A percentile compares a stretch with the other conserved stretches of the same genome.
Conservation (phyloP, 1,140 invertebrate genomes). For the Odontomachus brunneus region DNA sequence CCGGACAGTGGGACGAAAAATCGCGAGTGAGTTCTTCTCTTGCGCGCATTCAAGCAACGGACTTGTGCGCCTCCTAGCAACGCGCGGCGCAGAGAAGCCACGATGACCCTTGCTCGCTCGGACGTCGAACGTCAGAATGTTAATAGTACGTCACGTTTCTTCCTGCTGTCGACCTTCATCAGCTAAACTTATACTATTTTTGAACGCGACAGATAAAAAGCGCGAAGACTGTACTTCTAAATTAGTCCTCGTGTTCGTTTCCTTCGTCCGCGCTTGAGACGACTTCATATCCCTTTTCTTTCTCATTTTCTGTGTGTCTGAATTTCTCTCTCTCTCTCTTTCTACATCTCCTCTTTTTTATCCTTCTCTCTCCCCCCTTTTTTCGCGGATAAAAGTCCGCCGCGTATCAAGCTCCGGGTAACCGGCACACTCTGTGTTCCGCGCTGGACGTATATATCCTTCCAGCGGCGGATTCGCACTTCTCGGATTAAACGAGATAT, state of each 20-base stretch:
- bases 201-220: not conserved
- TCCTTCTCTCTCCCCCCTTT: not conserved
- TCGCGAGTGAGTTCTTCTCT: conserved; percentile 66
- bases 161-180: not conserved
- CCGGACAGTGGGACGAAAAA: conserved; percentile 77
- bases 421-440: conserved; percentile 47
- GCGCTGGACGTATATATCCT: conserved; percentile 38
- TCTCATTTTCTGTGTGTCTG: not conserved
- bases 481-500: conserved; percentile 68
- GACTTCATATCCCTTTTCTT: conserved; percentile 1
- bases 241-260: conserved; percentile 7
- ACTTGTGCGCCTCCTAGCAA: conserved; percentile 45
- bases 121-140: conserved; percentile 6
- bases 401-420: conserved; percentile 43
- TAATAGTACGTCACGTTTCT: conserved; percentile 5
- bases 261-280: conserved; percentile 6
- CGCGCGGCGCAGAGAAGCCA: not conserved
- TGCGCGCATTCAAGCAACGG: not conserved
- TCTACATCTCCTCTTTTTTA: not conserved
- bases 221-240: not conserved
- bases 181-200: not conserved
- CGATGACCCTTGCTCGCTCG: not conserved
- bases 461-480: conserved; percentile 67
- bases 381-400: conserved; percentile 26
- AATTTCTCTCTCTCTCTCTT: not conserved